These are phyloP conservation scores for Larimichthys crocea DNA, from an alignment of 2,113 vertebrate genomes.

Conservation along the genomic window DNA sequence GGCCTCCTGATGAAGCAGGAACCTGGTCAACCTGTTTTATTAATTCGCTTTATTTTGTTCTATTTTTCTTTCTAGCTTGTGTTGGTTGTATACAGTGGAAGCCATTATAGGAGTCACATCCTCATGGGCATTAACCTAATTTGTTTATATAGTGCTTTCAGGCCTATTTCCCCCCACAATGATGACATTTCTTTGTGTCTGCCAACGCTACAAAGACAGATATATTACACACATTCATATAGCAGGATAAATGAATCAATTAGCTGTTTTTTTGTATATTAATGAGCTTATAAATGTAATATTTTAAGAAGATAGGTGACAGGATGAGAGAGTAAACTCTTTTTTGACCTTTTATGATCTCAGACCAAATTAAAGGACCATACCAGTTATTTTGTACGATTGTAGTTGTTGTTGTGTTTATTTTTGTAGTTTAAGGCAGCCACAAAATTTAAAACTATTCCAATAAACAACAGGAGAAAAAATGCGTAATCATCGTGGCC, in stretches of 20 bases:
- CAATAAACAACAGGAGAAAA: no score
- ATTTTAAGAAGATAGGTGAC: background rate
- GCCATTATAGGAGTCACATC: slow-evolving; percentile 26
- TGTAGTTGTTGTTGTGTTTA: no score
- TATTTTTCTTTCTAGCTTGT: slow-evolving; percentile 20
- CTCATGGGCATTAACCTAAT: slow-evolving; percentile 64
- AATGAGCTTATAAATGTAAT: background rate
- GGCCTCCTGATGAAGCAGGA: slow-evolving; percentile 69
- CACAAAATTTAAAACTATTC: background rate
- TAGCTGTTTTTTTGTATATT: background rate
- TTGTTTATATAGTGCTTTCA: slow-evolving; percentile 65
- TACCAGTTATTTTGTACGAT: background rate
- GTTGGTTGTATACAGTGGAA: slow-evolving; percentile 9
- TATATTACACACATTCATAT: background rate
- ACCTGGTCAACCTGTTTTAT: slow-evolving; percentile 70
- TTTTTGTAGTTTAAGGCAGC: background rate
- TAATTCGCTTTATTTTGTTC: slow-evolving; percentile 38
- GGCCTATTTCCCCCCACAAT: slow-evolving; percentile 29
- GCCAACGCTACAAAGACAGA: background rate
- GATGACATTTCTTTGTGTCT: slow-evolving; percentile 54
- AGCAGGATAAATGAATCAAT: background rate
- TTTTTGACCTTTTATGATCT: background rate
- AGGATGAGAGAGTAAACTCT: background rate
- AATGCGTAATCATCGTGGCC: no score
- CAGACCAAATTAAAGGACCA: background rate